Evolutionary conservation across 2,797 vertebrate species (phyloP).

Genomic region (Saxicola maurus): DNA sequence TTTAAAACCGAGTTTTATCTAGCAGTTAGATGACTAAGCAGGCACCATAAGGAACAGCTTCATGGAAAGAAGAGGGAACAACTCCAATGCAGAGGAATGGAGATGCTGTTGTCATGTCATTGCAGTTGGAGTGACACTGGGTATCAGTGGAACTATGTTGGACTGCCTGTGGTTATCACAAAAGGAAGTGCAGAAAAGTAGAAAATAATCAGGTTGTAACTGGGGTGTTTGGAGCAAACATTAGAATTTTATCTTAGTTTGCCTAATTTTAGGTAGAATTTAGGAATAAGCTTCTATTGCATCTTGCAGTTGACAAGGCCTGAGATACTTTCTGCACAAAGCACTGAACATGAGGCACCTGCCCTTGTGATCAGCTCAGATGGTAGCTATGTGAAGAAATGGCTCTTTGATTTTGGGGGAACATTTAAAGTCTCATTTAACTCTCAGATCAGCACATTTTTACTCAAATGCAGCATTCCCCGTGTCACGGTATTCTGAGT

Average conservation of each 20-base stretch:
- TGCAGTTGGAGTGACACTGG: background rate
- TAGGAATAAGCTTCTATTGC: background rate
- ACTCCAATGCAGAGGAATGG: background rate
- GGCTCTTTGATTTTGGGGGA: conserved; percentile 45
- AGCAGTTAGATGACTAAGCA: background rate
- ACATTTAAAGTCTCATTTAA: conserved; percentile 47
- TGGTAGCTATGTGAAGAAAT: background rate
- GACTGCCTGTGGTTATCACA: background rate
- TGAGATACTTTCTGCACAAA: background rate
- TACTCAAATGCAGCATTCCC: conserved; percentile 76
- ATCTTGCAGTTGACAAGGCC: background rate
- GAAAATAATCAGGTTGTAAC: background rate
- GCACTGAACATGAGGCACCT: background rate
- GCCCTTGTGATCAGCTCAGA: background rate
- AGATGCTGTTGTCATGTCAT: background rate
- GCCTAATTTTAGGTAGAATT: background rate
- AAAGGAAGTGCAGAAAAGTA: background rate
- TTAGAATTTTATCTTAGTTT: background rate
- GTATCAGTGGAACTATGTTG: background rate
- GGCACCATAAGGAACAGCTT: background rate
- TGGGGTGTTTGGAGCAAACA: background rate
- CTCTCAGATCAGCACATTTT: conserved; percentile 76
- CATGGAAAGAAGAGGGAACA: background rate
- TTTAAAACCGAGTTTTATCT: background rate
- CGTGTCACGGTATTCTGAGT: conserved; percentile 70